Evolutionary conservation across 1,140 invertebrate species (phyloP), one percentile per base, ranked within the genome.

Genomic region (Bombus sylvicola): DNA sequence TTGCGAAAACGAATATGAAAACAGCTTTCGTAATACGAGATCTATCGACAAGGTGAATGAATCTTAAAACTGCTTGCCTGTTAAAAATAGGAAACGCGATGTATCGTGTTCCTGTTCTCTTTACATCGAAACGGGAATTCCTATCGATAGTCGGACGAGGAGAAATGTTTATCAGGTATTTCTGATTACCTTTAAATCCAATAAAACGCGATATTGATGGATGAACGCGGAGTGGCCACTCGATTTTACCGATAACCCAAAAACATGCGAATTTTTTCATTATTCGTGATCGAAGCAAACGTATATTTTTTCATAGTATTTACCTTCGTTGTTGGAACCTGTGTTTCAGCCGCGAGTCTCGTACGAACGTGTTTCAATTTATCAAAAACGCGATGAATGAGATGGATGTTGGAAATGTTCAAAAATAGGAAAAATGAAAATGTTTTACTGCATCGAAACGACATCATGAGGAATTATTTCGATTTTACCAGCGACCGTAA

Each of bases 261-360:
- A 41, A 78, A 41, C 76, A 78, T 37, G 57, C n/a, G 77, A 43
- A 43, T 66, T 68, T 43, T 31, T 34, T 43, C 39, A 78, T 78
- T 78, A 66, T 64, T 62, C 76, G 9, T 25, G 59, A 78, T 66
- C 59, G 76, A 78, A 34, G 53, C 53, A 9, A 22, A 28, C 57
- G n/a, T n/a, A 22, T 34, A 47, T 53, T 68, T n/a, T 66, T 43
- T 47, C n/a, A 13, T 37, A 43, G 34, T 69, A 79, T 79, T 68
- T 78, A 59, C 53, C n/a, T 43, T 25, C 37, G 39, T 47, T 43
- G 18, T 37, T 43, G 13, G 76, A 66, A 8, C 22, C 64, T 6
- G 41, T 25, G 64, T 43, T 79, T 47, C 77, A 25, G 37, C 5
- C 3, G 28, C n/a, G 5, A 18, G 62, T 34, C 66, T 4, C 41